These are phyloP conservation scores for Rhea americana DNA, from an alignment of 2,113 vertebrate species.

Conservation along the genomic window DNA sequence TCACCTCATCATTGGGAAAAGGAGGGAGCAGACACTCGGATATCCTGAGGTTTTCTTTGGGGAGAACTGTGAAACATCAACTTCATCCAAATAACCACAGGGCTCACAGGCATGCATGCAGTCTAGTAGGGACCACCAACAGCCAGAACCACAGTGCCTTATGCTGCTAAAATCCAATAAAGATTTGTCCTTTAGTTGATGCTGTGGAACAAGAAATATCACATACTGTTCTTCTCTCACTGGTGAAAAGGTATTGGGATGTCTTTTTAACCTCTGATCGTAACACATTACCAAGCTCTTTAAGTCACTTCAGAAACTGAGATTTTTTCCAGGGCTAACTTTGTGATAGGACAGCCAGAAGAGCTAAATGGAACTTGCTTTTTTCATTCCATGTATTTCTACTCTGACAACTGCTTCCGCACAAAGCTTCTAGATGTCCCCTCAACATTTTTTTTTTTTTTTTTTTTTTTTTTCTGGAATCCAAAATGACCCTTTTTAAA, in stretches of 20 bases:
- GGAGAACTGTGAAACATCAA: not conserved
- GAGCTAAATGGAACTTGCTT: not conserved
- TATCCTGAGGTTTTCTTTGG: not conserved
- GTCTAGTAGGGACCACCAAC: not conserved
- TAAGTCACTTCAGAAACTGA: not conserved
- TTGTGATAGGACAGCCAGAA: not conserved
- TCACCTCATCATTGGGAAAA: not conserved
- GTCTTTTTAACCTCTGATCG: not conserved
- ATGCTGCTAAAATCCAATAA: not conserved
- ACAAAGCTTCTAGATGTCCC: not conserved
- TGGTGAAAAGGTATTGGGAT: not conserved
- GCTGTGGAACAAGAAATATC: not conserved
- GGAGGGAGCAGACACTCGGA: not conserved
- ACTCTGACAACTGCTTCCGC: not conserved
- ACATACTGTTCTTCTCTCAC: not conserved
- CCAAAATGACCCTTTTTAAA: not conserved
- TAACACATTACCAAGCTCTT: not conserved
- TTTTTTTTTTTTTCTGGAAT: not conserved
- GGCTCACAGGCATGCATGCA: not conserved
- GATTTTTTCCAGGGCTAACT: not conserved
- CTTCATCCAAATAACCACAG: not conserved
- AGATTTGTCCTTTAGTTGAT: not conserved
- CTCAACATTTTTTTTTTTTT: not conserved
- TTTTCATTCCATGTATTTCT: not conserved
- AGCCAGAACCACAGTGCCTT: not conserved